Evolutionary conservation across 2,888 invertebrate species (phyloP), one percentile per base, ranked within the genome.

Genomic region (Sinelater perroti): DNA sequence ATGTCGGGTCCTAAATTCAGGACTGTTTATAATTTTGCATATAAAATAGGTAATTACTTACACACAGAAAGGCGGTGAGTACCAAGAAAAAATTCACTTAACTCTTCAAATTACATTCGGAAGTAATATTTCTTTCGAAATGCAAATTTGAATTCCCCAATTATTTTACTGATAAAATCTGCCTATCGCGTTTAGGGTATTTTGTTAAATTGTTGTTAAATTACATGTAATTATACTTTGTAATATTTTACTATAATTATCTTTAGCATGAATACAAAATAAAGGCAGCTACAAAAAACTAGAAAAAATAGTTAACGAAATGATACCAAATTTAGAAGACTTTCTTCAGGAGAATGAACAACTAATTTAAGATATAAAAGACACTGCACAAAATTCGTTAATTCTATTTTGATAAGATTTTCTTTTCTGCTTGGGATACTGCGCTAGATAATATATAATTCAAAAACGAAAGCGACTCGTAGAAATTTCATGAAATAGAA

Each of bases 401-500:
- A 13, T 21, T n/a, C n/a, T n/a, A n/a, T n/a, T n/a, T n/a, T n/a
- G n/a, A n/a, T n/a, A n/a, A n/a, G 4, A 42, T 21, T 42, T 42
- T 42, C 21, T 13, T 42, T 42, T 11, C 42, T 42, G 24, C 42
- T 42, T 42, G n/a, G n/a, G n/a, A n/a, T n/a, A n/a, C n/a, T n/a
- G n/a, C n/a, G n/a, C n/a, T n/a, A n/a, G n/a, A n/a, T n/a, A n/a
- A n/a, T n/a, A n/a, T n/a, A n/a, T n/a, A n/a, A n/a, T n/a, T n/a
- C n/a, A n/a, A n/a, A n/a, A n/a, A n/a, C n/a, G n/a, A n/a, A n/a
- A n/a, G n/a, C n/a, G n/a, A n/a, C n/a, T 42, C 42, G 24, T 6
- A 24, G 24, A 42, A 42, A 42, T 42, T 42, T 42, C n/a, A 21
- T 21, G 24, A 42, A 42, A 42, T 21, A 24, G 13, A 18, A 42